Percentiles rank a stretch among this genome's conserved stretches.
Evolutionary conservation across 1,140 invertebrate genomes (phyloP).

Genomic region (Zaprionus ghesquierei): DNA sequence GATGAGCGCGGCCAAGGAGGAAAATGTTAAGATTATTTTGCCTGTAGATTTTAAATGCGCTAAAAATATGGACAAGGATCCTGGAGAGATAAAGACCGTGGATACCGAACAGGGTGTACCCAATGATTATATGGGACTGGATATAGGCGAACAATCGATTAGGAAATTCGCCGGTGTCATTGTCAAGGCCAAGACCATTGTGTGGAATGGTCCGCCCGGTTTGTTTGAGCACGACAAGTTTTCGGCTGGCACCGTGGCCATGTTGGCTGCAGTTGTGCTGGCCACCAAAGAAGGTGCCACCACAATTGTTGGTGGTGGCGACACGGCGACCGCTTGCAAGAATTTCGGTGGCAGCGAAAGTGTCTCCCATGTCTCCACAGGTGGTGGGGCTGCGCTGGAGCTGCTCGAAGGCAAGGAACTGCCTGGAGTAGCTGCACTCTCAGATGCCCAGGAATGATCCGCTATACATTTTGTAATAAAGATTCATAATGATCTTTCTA

Average conservation of each 20-base stretch:
- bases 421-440: slow-evolving; percentile 95
- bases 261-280: slow-evolving; percentile 96
- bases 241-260: slow-evolving; percentile 92
- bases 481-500: neutral
- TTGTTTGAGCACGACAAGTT: slow-evolving; percentile 99
- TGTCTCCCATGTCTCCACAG: slow-evolving; percentile 99
- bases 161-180: slow-evolving; percentile 91
- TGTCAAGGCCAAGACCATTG: slow-evolving; percentile 94
- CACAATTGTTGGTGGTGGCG: slow-evolving; percentile 97
- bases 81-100: slow-evolving; percentile 89
- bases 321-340: slow-evolving; percentile 98
- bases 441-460: slow-evolving; percentile 85
- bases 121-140: slow-evolving; percentile 95
- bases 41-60: slow-evolving; percentile 97
- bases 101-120: slow-evolving; percentile 91
- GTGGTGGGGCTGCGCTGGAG: slow-evolving; percentile 98
- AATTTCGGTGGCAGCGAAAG: slow-evolving; percentile 98
- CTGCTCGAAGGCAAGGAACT: slow-evolving; percentile 94
- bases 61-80: slow-evolving; percentile 97
- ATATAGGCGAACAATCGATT: slow-evolving; percentile 93
- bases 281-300: slow-evolving; percentile 91
- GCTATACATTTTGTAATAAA: neutral
- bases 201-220: slow-evolving; percentile 99
- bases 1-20: slow-evolving; percentile 94
- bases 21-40: slow-evolving; percentile 97